Base-by-base conservation (phyloP, 1,140 invertebrate species). In the Trichonephila clavipes region DNA sequence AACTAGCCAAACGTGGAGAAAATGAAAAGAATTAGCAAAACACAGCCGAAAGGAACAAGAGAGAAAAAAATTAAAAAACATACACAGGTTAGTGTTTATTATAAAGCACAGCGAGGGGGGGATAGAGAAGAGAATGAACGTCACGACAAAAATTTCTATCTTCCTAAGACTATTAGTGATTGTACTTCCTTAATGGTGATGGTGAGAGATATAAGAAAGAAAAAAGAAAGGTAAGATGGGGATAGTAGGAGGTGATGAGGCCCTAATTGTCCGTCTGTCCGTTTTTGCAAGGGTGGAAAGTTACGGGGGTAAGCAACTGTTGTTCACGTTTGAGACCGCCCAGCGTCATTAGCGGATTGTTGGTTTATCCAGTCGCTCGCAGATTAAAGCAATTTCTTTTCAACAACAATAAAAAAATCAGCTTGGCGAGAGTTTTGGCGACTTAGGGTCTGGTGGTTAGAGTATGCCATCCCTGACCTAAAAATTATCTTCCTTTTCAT, bases 101-200 rank as follows among this genome's bases (percentile, higher is more conserved):
- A 92, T 92, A 72, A 88, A 10, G 51, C 18, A 90, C 64, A 77
- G 58, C 18, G 18, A 44, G 51, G 51, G 5, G 51, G 51, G 51
- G 51, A 5, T 51, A 51, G 51, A 40, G 51, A 1, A 72, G 34
- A 44, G 72, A 40, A 18, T 21, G 34, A 89, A n/a, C 82, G 44
- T 92, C 90, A 92, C 90, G 90, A 92, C 64, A 83, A 72, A 92
- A 92, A 92, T 92, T 92, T 82, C 64, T 92, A 86, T 92, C 90
- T 91, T 40, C 89, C 14, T 2, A 1, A 61, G 66, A 86, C 64
- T 92, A 87, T 92, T 92, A 92, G 90, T n/a, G 83, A 92, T 87
- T 92, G 90, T 92, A 87, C 82, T 92, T 92, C 90, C 90, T 92
- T 92, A 92, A 92, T 92, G 83, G 90, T 24, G 90, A 86, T 92